A percentile compares a stretch with the other conserved stretches of the same genome.
Evolutionary conservation across 1,140 invertebrate genomes (phyloP).

Genomic region (Scaptomyza pallida): DNA sequence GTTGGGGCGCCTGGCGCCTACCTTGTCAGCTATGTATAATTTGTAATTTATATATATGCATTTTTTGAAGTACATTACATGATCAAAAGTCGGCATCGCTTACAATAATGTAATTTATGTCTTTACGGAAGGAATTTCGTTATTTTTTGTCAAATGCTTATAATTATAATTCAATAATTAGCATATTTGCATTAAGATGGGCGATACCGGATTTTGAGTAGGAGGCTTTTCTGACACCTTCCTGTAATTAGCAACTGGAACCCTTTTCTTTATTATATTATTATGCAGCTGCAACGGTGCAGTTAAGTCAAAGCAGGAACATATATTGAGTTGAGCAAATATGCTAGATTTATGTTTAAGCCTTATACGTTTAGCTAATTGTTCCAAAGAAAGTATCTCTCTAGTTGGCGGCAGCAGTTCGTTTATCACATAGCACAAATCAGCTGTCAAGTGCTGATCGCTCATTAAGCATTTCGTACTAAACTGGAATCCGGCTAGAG

Average conservation of each 20-base stretch:
- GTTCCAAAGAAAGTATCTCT: slow-evolving; percentile 67
- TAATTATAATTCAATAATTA: slow-evolving; percentile 27
- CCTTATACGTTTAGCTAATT: slow-evolving; percentile 73
- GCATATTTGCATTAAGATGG: slow-evolving; percentile 8
- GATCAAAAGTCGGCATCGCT: slow-evolving; percentile 27
- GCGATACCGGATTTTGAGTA: not conserved
- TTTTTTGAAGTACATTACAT: slow-evolving; percentile 51
- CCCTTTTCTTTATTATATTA: slow-evolving; percentile 31
- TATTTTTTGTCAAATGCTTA: slow-evolving; percentile 21
- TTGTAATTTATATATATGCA: slow-evolving; percentile 21
- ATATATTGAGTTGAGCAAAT: slow-evolving; percentile 56
- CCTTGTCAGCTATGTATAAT: slow-evolving; percentile 71
- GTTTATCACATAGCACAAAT: slow-evolving; percentile 15
- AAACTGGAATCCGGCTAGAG: slow-evolving; percentile 33
- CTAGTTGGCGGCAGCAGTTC: slow-evolving; percentile 13
- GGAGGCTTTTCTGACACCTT: slow-evolving; percentile 11
- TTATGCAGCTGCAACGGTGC: not conserved
- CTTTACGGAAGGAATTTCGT: slow-evolving; percentile 28
- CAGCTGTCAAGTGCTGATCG: slow-evolving; percentile 18
- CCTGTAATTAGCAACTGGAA: slow-evolving; percentile 32
- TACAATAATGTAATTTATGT: slow-evolving; percentile 35
- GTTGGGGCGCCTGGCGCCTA: slow-evolving; percentile 56
- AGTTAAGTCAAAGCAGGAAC: slow-evolving; percentile 72
- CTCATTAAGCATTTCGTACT: slow-evolving; percentile 41
- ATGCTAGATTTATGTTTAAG: slow-evolving; percentile 75